Base-by-base conservation (phyloP, 2,888 invertebrate genomes). In the Smittia sp. region DNA sequence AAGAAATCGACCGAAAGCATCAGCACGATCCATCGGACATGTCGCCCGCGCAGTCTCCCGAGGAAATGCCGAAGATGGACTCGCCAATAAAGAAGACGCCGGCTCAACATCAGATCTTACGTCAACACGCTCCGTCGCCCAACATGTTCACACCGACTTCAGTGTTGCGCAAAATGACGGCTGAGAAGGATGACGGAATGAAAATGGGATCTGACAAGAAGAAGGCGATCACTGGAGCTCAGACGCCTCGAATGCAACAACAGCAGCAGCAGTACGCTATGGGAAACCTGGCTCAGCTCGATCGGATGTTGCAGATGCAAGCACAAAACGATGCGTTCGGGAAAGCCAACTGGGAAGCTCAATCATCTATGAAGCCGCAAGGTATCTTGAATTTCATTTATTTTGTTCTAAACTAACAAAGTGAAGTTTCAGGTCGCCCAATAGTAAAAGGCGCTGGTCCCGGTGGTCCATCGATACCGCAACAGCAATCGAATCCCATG, bases 91-190 rank as follows among this genome's bases (percentile, higher is more conserved):
- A 72, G n/a, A 72, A 72, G 15, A 9, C 46, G 2, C 54, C 54
- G 15, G 32, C 27, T 32, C 39, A 69, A 39, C 73, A 76, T 58
- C 77, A 69, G 22, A 79, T 75, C 74, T 76, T 77, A 41, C 75
- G 77, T n/a, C 77, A 78, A 7, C 80, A 80, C 76, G 88, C 88
- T 18, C 89, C 88, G 11, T 88, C 89, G 27, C 92, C 92, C 13
- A 86, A 93, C 77, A 91, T 94, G 22, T 96, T 96, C 83, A 96
- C 95, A 0, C 96, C 96, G 75, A 96, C 96, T 32, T 94, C 96
- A 75, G 96, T 96, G 75, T 85, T 96, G 79, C 88, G 95, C 75
- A 96, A 96, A 84, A 94, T 96, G 94, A 95, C 94, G 4, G 94
- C 94, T 1, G 94, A 94, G 78, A 93, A 93, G 80, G 92, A 93